Base-by-base conservation (phyloP, 2,797 vertebrate genomes). In the Pelochelys cantorii region DNA sequence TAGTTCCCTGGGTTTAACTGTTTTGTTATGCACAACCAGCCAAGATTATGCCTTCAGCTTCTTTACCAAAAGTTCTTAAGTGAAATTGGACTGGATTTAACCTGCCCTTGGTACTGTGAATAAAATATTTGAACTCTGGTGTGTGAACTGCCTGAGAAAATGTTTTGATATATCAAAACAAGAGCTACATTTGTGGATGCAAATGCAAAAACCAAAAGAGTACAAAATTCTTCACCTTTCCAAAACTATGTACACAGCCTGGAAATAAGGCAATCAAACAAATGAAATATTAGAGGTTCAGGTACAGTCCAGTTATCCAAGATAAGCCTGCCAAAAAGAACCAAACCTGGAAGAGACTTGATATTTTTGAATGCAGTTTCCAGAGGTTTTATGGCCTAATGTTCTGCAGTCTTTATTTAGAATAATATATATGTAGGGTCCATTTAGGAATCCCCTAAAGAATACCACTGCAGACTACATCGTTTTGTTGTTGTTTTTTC, bases 21-120 rank as follows among this genome's bases (percentile, higher is more conserved):
- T 87, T 92, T 95, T 93, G 81, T 92, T 85, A 87, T 87, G 93
- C 87, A 86, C 68, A 93, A 55, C 68, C 87, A 95, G 71, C 83
- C 87, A 92, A 89, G 68, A 83, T 65, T 92, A 95, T 60, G 90
- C 25, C 18, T 55, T 96, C 78, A 90, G 85, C 84, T 59, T 88
- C 93, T 68, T 90, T 95, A 81, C 94, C 81, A 94, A 94, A 93
- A 94, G 75, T 79, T 80, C 42, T 42, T 92, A 91, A 53, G 27
- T 95, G 95, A 95, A 88, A 95, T 94, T 93, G 85, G 77, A 91
- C 91, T 95, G 94, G 53, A 57, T 87, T 95, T 93, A 92, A 92
- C 71, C 86, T 95, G 91, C 31, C 0, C 53, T 91, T 96, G 87
- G 71, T 95, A 55, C 75, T 75, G 12, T 90, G 91, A 88, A 95